These are phyloP conservation scores for Cartodere bifasciata DNA, from an alignment of 2,888 invertebrate species.

Conservation along the genomic window DNA sequence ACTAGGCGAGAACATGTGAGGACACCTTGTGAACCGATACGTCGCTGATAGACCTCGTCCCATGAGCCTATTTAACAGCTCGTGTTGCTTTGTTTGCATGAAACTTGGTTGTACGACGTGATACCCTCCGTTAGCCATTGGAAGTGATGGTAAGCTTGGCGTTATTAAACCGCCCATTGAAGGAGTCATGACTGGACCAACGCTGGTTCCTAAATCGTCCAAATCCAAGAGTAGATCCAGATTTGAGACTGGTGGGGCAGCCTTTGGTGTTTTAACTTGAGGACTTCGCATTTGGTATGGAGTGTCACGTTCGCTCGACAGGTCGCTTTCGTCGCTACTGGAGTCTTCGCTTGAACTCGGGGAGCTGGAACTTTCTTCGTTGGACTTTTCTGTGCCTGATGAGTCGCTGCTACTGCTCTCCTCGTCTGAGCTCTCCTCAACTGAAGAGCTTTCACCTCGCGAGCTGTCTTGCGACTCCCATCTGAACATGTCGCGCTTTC, in stretches of 20 bases:
- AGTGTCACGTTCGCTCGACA: slow-evolving; percentile 5
- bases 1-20: slow-evolving; percentile 66
- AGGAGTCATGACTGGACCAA: slow-evolving; percentile 68
- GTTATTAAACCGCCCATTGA: slow-evolving; percentile 67
- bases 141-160: slow-evolving; percentile 35
- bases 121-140: no score
- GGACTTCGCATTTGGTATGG: background rate
- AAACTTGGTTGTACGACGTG: slow-evolving; percentile 48
- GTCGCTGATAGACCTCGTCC: slow-evolving; percentile 53
- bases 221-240: slow-evolving; percentile 74
- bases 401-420: slow-evolving; percentile 15
- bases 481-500: slow-evolving; percentile 22
- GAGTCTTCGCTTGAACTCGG: slow-evolving; percentile 11
- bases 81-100: slow-evolving; percentile 44
- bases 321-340: slow-evolving; percentile 9
- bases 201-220: slow-evolving; percentile 56
- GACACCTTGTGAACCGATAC: slow-evolving; percentile 62
- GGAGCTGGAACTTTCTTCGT: slow-evolving; percentile 3
- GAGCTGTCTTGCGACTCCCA: slow-evolving; percentile 31
- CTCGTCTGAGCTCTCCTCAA: slow-evolving; percentile 19
- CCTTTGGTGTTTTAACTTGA: background rate
- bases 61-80: slow-evolving; percentile 58
- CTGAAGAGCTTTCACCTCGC: slow-evolving; percentile 19
- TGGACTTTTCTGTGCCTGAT: slow-evolving; percentile 18
- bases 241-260: slow-evolving; percentile 34